Evolutionary conservation across 2,888 invertebrate species (phyloP).

Genomic region (Xestia rhomboidea): DNA sequence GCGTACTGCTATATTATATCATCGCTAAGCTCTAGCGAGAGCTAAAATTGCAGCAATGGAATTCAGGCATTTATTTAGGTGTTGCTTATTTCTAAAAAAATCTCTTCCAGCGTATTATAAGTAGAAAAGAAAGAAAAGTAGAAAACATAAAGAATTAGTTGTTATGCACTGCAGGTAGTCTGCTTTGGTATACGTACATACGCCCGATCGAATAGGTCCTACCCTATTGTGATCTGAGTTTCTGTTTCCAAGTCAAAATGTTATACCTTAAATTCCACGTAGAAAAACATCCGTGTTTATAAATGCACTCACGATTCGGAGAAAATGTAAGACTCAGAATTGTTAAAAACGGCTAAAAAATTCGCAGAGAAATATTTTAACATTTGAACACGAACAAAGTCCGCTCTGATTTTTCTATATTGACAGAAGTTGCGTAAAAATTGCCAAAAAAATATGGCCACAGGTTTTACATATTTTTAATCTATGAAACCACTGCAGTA

Average conservation of each 20-base stretch:
- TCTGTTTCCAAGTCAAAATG: neutral
- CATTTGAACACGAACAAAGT: conserved; percentile 1
- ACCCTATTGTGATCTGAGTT: neutral
- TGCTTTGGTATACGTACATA: neutral
- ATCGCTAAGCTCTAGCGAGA: neutral
- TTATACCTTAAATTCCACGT: neutral
- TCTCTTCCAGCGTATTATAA: no score
- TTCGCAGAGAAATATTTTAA: neutral
- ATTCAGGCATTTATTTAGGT: neutral
- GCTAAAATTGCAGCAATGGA: neutral
- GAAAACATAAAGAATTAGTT: neutral
- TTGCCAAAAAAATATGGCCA: conserved; percentile 28
- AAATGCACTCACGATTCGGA: neutral
- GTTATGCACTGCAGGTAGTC: neutral
- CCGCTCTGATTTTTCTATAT: neutral
- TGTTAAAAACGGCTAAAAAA: neutral
- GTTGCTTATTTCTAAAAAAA: neutral
- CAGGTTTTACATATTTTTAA: conserved; percentile 39
- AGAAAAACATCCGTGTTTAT: neutral
- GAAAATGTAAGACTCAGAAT: neutral
- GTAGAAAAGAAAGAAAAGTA: neutral
- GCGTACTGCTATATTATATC: neutral
- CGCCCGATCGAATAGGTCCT: neutral
- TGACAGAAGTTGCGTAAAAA: neutral
- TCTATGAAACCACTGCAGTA: conserved; percentile 8